Percentiles rank a stretch among this genome's conserved stretches.
phyloP scores from a whole-genome alignment of 2,797 vertebrate species.

The Eulemur rubriventer region DNA sequence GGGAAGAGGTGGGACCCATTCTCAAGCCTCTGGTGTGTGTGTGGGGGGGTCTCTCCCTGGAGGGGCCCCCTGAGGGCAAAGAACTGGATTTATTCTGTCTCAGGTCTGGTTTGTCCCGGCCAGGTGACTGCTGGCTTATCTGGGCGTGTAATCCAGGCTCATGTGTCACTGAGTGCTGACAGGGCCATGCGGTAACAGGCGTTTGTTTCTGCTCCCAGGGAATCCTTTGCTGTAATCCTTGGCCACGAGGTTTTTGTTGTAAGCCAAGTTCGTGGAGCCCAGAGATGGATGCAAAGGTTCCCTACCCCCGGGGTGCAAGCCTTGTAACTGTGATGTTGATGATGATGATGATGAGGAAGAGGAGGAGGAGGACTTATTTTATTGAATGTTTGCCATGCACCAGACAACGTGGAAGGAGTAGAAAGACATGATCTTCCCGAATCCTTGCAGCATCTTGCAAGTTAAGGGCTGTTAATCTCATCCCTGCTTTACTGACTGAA shows the following conservation, averaged over 20 bases:
- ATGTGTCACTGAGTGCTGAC: neutral
- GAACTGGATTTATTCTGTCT: neutral
- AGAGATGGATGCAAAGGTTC: neutral
- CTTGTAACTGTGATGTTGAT: neutral
- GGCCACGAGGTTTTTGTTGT: neutral
- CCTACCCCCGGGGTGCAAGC: neutral
- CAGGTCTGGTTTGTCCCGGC: neutral
- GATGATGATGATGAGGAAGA: no score
- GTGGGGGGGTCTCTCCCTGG: neutral
- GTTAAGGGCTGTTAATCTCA: neutral
- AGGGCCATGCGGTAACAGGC: neutral
- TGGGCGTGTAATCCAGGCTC: conserved; percentile 12
- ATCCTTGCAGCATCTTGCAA: neutral
- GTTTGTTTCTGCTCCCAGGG: neutral
- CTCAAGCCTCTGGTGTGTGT: neutral
- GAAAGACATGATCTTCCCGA: neutral
- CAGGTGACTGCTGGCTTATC: conserved; percentile 45
- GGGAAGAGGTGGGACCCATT: neutral
- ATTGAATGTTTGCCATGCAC: neutral
- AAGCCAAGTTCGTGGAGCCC: neutral
- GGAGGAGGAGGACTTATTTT: fast-evolving
- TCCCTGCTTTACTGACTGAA: neutral
- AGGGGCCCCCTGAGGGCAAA: neutral
- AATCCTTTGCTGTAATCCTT: neutral
- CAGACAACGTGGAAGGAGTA: neutral